phyloP scores from a whole-genome alignment of 2,888 invertebrate species.

The Drosophila falleni region DNA sequence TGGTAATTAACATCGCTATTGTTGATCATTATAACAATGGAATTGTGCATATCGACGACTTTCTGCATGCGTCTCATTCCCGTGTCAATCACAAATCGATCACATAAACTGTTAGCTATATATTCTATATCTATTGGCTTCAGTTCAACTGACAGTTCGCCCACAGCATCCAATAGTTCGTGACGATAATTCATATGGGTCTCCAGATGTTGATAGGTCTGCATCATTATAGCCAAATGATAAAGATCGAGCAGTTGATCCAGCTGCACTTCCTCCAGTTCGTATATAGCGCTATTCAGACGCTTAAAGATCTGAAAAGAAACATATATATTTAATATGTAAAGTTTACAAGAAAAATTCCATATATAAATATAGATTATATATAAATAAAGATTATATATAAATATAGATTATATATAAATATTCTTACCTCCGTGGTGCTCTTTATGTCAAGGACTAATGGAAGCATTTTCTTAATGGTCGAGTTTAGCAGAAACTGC shows the following conservation, averaged over 20 bases:
- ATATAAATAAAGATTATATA: too few species aligned
- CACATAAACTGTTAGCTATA: slow-evolving; percentile 39
- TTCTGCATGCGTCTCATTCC: slow-evolving; percentile 33
- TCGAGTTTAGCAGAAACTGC: slow-evolving; percentile 42
- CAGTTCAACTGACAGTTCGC: slow-evolving; percentile 14
- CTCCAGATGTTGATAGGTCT: slow-evolving; percentile 25
- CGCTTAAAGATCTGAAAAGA: slow-evolving; percentile 19
- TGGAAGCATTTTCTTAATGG: slow-evolving; percentile 19
- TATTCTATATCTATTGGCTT: slow-evolving; percentile 6
- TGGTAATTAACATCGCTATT: not conserved
- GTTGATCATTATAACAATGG: slow-evolving; percentile 37
- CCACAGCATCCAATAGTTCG: slow-evolving; percentile 33
- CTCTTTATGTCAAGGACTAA: not conserved
- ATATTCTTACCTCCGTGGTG: not conserved
- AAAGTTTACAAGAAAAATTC: too few species aligned
- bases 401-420: not conserved
- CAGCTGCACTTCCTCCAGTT: not conserved
- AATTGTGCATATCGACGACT: slow-evolving; percentile 34
- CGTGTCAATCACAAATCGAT: slow-evolving; percentile 27
- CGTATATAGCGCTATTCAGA: slow-evolving; percentile 3
- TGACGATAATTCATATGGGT: slow-evolving; percentile 26
- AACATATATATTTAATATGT: not conserved
- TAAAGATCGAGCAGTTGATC: slow-evolving; percentile 47
- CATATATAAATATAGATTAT: too few species aligned
- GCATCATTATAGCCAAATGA: slow-evolving; percentile 56